phyloP scores from a whole-genome alignment of 2,888 invertebrate species.

The Caenorhabditis sulstoni region DNA sequence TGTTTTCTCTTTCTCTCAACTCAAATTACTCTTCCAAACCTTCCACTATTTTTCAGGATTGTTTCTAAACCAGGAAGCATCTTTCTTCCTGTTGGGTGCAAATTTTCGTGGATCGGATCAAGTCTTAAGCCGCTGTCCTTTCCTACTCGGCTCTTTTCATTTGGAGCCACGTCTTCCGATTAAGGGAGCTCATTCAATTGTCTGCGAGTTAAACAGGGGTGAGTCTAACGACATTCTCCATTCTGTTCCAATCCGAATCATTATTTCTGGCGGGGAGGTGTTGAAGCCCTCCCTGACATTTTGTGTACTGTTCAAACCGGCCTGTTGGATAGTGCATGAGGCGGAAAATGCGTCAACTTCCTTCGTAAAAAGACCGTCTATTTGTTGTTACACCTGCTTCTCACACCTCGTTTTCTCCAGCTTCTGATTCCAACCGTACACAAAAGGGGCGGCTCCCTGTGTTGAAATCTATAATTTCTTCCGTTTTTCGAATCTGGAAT shows the following conservation, averaged over 20 bases:
- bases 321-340: conserved; percentile 17
- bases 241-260: too few species aligned
- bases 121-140: neutral
- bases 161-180: too few species aligned
- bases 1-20: conserved; percentile 3
- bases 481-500: too few species aligned
- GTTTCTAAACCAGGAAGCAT: neutral
- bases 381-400: conserved; percentile 33
- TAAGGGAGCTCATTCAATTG: too few species aligned
- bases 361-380: conserved; percentile 9
- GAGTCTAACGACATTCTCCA: too few species aligned
- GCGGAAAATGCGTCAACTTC: conserved; percentile 22
- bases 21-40: neutral
- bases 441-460: too few species aligned
- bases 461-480: too few species aligned
- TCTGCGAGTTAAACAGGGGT: too few species aligned
- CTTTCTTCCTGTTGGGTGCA: neutral
- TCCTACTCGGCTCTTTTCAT: neutral
- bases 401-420: conserved; percentile 1
- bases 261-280: too few species aligned
- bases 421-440: neutral
- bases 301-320: conserved; percentile 22
- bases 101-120: conserved; percentile 1
- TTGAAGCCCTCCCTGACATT: neutral
- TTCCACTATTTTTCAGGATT: neutral